Conservation (phyloP, 2,113 vertebrate species). For the Malurus melanocephalus region DNA sequence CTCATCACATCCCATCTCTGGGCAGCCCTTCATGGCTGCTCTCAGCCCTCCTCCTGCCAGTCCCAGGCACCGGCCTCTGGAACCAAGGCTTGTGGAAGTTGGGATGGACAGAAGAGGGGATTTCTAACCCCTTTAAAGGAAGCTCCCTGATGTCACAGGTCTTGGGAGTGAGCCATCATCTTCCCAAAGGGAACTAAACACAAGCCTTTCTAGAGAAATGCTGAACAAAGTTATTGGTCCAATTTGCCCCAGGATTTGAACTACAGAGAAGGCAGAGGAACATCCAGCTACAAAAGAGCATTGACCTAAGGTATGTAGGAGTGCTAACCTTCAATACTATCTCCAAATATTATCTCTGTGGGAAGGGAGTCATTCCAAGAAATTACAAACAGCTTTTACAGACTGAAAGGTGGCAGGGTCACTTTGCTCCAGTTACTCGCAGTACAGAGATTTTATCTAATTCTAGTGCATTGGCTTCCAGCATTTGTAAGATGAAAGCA, state of each 20-base stretch:
- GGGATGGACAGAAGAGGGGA: accelerated
- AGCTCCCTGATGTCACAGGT: neutral
- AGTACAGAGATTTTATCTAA: neutral
- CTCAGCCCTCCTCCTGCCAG: neutral
- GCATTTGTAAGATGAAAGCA: neutral
- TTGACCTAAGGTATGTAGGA: neutral
- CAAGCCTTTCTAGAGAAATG: neutral
- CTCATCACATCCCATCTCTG: no score
- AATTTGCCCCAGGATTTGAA: neutral
- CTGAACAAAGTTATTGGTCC: neutral
- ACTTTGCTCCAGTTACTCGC: neutral
- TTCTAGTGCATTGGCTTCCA: neutral
- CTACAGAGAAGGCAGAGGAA: neutral
- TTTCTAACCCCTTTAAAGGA: neutral
- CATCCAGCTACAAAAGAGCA: neutral
- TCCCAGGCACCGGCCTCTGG: neutral
- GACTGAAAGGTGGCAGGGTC: neutral
- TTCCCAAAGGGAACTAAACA: neutral
- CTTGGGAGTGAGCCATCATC: neutral
- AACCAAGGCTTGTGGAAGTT: accelerated
- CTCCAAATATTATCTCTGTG: neutral
- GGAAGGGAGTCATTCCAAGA: neutral
- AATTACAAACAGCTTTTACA: constrained; percentile 1
- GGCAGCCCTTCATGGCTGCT: neutral
- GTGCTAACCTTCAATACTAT: neutral